These are phyloP conservation scores for Leptopilina drosophilae DNA, from an alignment of 2,888 invertebrate species.

Conservation along the genomic window DNA sequence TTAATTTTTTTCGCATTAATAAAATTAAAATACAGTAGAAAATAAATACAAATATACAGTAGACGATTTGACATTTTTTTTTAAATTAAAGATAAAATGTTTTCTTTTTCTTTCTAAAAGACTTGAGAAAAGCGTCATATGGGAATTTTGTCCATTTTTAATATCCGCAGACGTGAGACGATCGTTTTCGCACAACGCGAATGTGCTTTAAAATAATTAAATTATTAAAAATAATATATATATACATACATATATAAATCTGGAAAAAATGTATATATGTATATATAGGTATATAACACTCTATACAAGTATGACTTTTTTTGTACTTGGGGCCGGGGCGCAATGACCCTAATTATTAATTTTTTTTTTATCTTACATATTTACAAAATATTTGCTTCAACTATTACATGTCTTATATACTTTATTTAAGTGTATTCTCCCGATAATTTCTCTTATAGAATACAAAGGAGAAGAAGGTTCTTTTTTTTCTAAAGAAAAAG, in stretches of 20 bases:
- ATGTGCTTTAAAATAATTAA: constrained; percentile 52
- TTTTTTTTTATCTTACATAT: constrained; percentile 68
- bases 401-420: constrained; percentile 47
- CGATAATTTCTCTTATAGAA: constrained; percentile 54
- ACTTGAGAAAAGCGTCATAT: neutral
- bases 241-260: constrained; percentile 55
- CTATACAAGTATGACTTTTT: constrained; percentile 74
- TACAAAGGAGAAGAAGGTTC: constrained; percentile 58
- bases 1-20: neutral
- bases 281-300: constrained; percentile 67
- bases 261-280: no score
- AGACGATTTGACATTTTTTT: neutral
- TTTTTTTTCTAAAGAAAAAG: constrained; percentile 58
- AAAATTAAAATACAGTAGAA: neutral
- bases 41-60: no score
- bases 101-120: neutral
- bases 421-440: constrained; percentile 51
- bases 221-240: constrained; percentile 46
- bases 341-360: constrained; percentile 71
- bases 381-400: constrained; percentile 62
- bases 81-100: neutral
- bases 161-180: constrained; percentile 33
- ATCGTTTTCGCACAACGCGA: constrained; percentile 48
- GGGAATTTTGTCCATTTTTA: constrained; percentile 3
- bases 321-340: constrained; percentile 77